A percentile compares a stretch with the other conserved stretches of the same genome.
Evolutionary conservation across 2,888 invertebrate species (phyloP).

Genomic region (Brachyptera putata): DNA sequence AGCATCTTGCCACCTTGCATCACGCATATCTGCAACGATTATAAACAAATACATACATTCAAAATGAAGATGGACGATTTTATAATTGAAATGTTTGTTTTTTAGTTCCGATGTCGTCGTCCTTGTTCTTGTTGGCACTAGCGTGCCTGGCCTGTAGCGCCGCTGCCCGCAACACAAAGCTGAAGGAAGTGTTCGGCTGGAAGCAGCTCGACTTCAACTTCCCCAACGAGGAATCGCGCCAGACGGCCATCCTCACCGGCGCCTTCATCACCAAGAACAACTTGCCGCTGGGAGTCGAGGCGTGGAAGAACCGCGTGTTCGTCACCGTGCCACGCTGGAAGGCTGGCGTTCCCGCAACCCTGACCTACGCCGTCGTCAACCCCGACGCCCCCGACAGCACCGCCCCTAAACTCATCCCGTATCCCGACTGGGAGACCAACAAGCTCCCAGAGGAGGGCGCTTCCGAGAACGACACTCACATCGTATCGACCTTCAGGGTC

Average conservation of each 20-base stretch:
- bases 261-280: slow-evolving; percentile 62
- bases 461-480: slow-evolving; percentile 23
- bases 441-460: slow-evolving; percentile 60
- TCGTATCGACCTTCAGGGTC: slow-evolving; percentile 61
- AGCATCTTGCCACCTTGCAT: no score
- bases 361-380: slow-evolving; percentile 61
- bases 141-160: neutral
- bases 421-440: slow-evolving; percentile 75
- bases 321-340: slow-evolving; percentile 64
- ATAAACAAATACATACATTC: no score
- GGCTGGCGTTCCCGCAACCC: slow-evolving; percentile 63
- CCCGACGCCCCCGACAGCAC: neutral
- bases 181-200: slow-evolving; percentile 65
- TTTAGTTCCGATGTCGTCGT: no score
- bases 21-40: no score
- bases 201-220: slow-evolving; percentile 63
- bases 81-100: no score
- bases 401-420: slow-evolving; percentile 55
- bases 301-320: slow-evolving; percentile 62
- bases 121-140: no score
- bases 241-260: slow-evolving; percentile 57
- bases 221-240: slow-evolving; percentile 57
- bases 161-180: slow-evolving; percentile 32
- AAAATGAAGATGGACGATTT: no score
- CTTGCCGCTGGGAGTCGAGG: slow-evolving; percentile 64